Percentiles rank a stretch among this genome's conserved stretches.
phyloP scores from a whole-genome alignment of 2,113 vertebrate genomes.

The Chloebia gouldiae region DNA sequence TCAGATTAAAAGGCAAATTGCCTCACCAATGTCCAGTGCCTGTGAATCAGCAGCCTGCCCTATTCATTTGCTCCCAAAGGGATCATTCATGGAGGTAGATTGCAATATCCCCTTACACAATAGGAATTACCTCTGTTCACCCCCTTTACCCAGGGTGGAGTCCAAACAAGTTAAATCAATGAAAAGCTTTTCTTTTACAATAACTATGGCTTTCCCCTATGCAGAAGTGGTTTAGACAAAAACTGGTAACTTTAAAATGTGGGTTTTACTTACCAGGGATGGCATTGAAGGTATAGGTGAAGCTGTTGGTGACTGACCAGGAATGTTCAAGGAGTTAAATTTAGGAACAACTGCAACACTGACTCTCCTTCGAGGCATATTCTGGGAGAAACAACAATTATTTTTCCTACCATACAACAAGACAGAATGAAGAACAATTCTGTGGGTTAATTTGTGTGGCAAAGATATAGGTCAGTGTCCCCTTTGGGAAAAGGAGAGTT shows the following conservation, averaged over 20 bases:
- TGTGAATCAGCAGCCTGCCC: background rate
- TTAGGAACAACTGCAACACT: slow-evolving; percentile 98
- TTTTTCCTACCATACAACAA: background rate
- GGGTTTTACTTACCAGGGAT: slow-evolving; percentile 78
- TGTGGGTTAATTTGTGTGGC: background rate
- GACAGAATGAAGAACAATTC: background rate
- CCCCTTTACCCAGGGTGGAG: background rate
- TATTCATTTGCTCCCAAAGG: background rate
- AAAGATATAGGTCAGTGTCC: background rate
- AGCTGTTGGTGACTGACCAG: slow-evolving; percentile 81
- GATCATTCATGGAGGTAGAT: background rate
- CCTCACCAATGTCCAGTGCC: background rate
- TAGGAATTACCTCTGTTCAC: background rate
- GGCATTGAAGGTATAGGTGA: slow-evolving; percentile 76
- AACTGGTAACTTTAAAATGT: background rate
- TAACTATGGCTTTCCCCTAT: background rate
- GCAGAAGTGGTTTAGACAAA: background rate
- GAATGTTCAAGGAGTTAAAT: slow-evolving; percentile 92
- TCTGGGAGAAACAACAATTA: slow-evolving; percentile 68
- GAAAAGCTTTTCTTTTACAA: background rate
- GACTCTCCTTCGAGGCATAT: slow-evolving; percentile 92
- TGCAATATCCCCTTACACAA: background rate
- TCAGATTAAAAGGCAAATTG: background rate
- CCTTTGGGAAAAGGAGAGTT: background rate
- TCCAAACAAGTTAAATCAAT: background rate